phyloP scores from a whole-genome alignment of 2,113 vertebrate species.

The Lates calcarifer region DNA sequence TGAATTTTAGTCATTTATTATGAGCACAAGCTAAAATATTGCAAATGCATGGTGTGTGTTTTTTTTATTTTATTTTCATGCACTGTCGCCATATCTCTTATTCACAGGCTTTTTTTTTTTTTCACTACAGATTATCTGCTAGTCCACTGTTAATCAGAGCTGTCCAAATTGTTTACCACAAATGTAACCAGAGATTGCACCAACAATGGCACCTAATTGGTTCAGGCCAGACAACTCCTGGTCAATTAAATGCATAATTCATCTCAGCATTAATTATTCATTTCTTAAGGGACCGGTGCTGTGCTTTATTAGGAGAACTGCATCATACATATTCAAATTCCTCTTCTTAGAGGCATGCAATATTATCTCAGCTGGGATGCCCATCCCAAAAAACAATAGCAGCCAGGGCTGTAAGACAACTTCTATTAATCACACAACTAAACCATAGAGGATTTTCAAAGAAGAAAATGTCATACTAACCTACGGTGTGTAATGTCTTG shows the following conservation, averaged over 20 bases:
- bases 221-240: constrained; percentile 77
- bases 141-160: constrained; percentile 41
- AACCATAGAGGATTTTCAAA: constrained; percentile 42
- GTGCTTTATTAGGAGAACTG: constrained; percentile 72
- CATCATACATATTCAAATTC: constrained; percentile 77
- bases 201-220: constrained; percentile 78
- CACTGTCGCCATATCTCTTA: constrained; percentile 30
- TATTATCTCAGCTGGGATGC: constrained; percentile 67
- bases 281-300: constrained; percentile 72
- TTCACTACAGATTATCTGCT: constrained; percentile 35
- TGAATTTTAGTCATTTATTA: neutral
- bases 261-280: constrained; percentile 81
- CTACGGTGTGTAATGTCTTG: constrained; percentile 50
- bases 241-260: constrained; percentile 85
- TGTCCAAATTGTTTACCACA: constrained; percentile 67
- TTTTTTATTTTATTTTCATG: neutral
- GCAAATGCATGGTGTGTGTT: neutral
- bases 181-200: constrained; percentile 77
- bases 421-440: constrained; percentile 60
- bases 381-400: constrained; percentile 63
- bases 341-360: constrained; percentile 48
- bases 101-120: constrained; percentile 18
- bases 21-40: neutral
- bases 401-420: constrained; percentile 46
- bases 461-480: constrained; percentile 50